A percentile compares a stretch with the other conserved stretches of the same genome.
Evolutionary conservation across 2,797 vertebrate species (phyloP).

Genomic region (Micromesistius poutassou): DNA sequence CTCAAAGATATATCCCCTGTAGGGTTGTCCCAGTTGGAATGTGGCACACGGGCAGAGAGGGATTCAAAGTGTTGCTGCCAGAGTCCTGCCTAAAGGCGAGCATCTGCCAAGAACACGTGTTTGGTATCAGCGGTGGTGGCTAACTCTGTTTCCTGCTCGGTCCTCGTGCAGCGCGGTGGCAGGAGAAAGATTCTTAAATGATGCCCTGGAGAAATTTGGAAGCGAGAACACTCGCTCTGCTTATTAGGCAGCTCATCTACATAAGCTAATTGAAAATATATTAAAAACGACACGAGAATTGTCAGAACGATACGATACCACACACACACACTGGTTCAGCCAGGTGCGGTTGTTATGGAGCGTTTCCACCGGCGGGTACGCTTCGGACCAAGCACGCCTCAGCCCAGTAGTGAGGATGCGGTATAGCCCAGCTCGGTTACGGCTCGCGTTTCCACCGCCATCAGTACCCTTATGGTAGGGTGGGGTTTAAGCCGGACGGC

Average conservation of each 20-base stretch:
- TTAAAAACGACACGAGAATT: conserved; percentile 7
- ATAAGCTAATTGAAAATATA: conserved; percentile 55
- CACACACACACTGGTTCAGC: no score
- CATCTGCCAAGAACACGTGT: conserved; percentile 49
- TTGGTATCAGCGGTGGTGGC: conserved; percentile 35
- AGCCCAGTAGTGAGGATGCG: no score
- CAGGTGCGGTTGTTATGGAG: no score
- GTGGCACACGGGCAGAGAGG: conserved; percentile 41
- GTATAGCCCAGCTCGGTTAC: no score
- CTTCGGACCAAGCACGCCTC: no score
- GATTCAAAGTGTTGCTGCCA: conserved; percentile 57
- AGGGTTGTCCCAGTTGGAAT: conserved; percentile 56
- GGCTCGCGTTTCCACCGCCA: no score
- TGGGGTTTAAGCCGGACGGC: no score
- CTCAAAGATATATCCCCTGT: conserved; percentile 43
- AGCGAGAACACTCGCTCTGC: conserved; percentile 34
- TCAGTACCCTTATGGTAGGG: no score
- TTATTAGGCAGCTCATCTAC: conserved; percentile 56
- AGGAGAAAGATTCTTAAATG: conserved; percentile 34
- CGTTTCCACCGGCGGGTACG: no score
- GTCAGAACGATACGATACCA: neutral
- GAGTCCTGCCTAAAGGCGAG: conserved; percentile 39
- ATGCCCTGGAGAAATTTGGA: conserved; percentile 49
- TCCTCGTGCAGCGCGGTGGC: conserved; percentile 31
- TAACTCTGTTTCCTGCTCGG: conserved; percentile 33